Evolutionary conservation across 1,140 invertebrate genomes (phyloP), one percentile per base, ranked within the genome.

Genomic region (Battus philenor): DNA sequence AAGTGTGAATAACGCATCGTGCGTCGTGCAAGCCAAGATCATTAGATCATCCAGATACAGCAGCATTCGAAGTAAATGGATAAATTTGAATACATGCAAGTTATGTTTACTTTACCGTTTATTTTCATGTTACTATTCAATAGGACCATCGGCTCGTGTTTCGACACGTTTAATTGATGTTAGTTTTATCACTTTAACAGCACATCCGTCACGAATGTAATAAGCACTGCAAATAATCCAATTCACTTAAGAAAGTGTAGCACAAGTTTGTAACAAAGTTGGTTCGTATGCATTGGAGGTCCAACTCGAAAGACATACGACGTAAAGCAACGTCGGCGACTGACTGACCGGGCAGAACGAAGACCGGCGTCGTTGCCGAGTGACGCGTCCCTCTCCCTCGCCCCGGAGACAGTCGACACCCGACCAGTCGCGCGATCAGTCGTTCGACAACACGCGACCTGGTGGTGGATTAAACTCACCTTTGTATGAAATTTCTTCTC

Each of bases 71-170:
- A 67, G 38, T 52, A 50, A 68, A 48, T 54, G 54, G 62, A 58
- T 58, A 61, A 67, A 69, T 47, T 54, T 54, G 47, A 45, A 55
- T 34, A 45, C 74, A 80, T 80, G 75, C 77, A 84, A n/a, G 47
- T 58, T 54, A 44, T 49, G 47, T 54, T 57, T 50, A 71, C 58
- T 75, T 84, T 84, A 84, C 80, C 77, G 73, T 80, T 80, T 67
- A 84, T 84, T 84, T 82, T 84, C 80, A 84, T 81, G 68, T 80
- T 82, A 82, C 60, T 84, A 72, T 84, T 84, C 74, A 84, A 81
- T 60, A 79, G 74, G 61, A 84, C 80, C 80, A 84, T 84, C 76
- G 57, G 77, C 65, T 62, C 56, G 62, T 66, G 46, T 68, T 69
- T 73, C 62, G 56, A 49, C 53, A 68, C 61, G 52, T 54, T 47